Conservation (phyloP, 2,797 vertebrate genomes). For the Gadopsis marmoratus region DNA sequence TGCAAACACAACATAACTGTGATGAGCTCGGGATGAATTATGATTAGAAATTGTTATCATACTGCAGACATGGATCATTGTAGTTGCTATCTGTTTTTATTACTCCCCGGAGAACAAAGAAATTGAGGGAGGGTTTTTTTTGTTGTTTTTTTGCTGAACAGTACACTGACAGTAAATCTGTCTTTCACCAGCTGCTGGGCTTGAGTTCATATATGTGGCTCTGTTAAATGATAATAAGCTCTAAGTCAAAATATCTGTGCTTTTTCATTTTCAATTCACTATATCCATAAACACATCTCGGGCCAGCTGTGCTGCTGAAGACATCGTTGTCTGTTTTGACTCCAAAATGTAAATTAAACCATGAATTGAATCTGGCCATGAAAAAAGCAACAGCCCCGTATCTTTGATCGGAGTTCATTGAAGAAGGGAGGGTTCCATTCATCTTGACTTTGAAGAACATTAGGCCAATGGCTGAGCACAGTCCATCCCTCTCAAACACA, state of each 20-base stretch:
- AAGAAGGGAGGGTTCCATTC: slow-evolving; percentile 58
- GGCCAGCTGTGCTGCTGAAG: slow-evolving; percentile 47
- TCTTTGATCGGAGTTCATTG: slow-evolving; percentile 54
- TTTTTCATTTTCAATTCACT: slow-evolving; percentile 37
- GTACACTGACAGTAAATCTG: slow-evolving; percentile 37
- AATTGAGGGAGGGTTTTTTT: background rate
- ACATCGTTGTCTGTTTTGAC: slow-evolving; percentile 46
- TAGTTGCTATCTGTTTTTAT: slow-evolving; percentile 67
- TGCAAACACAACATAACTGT: slow-evolving; percentile 75
- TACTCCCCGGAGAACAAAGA: slow-evolving; percentile 46
- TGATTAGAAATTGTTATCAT: slow-evolving; percentile 54
- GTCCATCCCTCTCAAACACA: slow-evolving; percentile 41
- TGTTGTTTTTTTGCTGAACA: slow-evolving; percentile 17
- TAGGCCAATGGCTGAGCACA: slow-evolving; percentile 57
- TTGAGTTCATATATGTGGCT: slow-evolving; percentile 19
- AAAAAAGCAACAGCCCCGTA: slow-evolving; percentile 54
- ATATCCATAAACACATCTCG: slow-evolving; percentile 44
- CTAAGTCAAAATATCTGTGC: slow-evolving; percentile 17
- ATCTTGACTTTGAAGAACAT: slow-evolving; percentile 71
- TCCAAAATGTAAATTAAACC: slow-evolving; percentile 74
- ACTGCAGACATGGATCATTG: slow-evolving; percentile 59
- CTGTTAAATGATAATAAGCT: slow-evolving; percentile 47
- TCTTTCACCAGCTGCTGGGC: slow-evolving; percentile 43
- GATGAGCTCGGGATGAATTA: slow-evolving; percentile 66
- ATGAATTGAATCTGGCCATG: slow-evolving; percentile 67